phyloP scores from a whole-genome alignment of 2,888 invertebrate genomes.

The Adelognathus sp. region DNA sequence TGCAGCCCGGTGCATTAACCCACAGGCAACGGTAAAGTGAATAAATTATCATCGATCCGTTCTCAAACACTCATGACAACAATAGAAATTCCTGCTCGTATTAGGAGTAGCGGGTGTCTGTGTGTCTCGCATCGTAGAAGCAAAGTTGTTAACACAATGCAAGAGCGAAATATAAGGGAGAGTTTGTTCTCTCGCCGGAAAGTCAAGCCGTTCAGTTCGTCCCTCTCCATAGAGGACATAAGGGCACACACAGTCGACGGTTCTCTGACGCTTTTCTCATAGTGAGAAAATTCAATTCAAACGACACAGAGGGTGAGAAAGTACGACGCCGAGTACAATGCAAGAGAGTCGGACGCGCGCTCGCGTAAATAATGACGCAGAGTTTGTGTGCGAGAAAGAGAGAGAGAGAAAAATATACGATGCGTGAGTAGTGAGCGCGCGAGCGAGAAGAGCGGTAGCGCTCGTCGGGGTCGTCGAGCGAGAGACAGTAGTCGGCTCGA shows the following conservation, averaged over 20 bases:
- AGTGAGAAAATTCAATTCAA: conserved; percentile 19
- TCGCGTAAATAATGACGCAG: conserved; percentile 27
- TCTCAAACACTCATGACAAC: conserved; percentile 39
- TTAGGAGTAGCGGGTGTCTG: conserved; percentile 22
- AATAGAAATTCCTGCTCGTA: conserved; percentile 57
- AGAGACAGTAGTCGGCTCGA: conserved; percentile 72
- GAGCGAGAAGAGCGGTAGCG: conserved; percentile 64
- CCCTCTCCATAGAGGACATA: no score
- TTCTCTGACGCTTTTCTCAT: not conserved
- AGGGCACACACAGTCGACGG: conserved; percentile 1
- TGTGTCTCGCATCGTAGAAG: conserved; percentile 33
- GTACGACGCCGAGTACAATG: not conserved
- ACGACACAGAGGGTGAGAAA: conserved; percentile 30
- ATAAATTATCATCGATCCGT: conserved; percentile 53
- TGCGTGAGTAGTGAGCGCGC: conserved; percentile 55
- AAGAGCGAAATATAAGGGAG: conserved; percentile 44
- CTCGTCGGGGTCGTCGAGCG: conserved; percentile 39
- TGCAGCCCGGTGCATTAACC: conserved; percentile 58
- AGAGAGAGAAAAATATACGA: conserved; percentile 36
- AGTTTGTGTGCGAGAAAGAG: no score
- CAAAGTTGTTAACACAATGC: conserved; percentile 25
- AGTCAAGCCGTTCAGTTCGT: no score
- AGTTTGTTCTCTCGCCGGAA: no score
- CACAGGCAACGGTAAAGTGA: conserved; percentile 26
- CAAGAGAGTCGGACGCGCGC: not conserved